These are phyloP conservation scores for Hormaphis cornu DNA, from an alignment of 1,140 invertebrate species.

Conservation along the genomic window DNA sequence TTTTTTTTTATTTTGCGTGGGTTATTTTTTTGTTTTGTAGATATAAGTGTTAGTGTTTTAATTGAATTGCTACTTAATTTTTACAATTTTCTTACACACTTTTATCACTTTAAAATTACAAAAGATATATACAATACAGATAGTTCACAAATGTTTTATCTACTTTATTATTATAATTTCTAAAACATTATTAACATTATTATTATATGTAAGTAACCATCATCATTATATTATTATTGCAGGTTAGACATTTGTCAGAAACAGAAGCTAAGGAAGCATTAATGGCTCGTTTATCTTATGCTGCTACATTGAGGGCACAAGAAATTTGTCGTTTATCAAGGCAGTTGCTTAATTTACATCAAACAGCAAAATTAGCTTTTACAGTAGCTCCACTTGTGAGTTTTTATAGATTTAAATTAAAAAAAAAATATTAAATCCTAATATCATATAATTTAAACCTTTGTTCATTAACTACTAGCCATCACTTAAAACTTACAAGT, in stretches of 20 bases:
- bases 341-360: slow-evolving; percentile 54
- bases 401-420: slow-evolving; percentile 32
- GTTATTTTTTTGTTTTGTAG: no score
- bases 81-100: no score
- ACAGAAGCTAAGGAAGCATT: slow-evolving; percentile 72
- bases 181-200: background rate
- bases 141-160: no score
- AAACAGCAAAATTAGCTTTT: slow-evolving; percentile 63
- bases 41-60: no score
- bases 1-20: no score
- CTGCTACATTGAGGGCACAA: slow-evolving; percentile 62
- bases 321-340: slow-evolving; percentile 50
- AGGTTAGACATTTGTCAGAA: slow-evolving; percentile 68
- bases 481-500: no score
- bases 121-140: no score
- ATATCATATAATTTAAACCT: no score
- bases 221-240: background rate
- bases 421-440: background rate
- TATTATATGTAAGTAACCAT: no score
- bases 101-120: no score
- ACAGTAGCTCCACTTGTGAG: slow-evolving; percentile 71
- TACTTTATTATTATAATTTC: background rate
- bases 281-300: slow-evolving; percentile 73
- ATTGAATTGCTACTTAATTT: no score
- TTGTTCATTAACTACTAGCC: no score